A percentile compares a stretch with the other conserved stretches of the same genome.
Conservation (phyloP, 2,888 invertebrate species). For the Dynastes hyllus region DNA sequence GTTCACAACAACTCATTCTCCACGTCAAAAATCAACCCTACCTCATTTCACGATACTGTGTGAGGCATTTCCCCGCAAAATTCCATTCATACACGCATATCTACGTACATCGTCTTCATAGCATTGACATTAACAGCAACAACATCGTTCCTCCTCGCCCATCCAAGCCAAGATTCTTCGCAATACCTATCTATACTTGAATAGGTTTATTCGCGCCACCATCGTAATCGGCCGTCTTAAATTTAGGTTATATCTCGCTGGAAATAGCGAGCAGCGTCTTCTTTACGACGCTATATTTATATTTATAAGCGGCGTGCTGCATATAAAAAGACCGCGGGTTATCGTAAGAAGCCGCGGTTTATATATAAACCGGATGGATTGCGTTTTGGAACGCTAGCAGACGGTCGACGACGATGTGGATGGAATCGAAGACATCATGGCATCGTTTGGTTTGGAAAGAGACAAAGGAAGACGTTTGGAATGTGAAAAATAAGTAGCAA, state of each 20-base stretch:
- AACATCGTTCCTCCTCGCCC: no score
- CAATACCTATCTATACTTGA: no score
- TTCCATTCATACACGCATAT: slow-evolving; percentile 8
- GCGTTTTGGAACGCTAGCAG: slow-evolving; percentile 10
- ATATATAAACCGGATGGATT: slow-evolving; percentile 14
- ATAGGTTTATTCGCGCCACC: slow-evolving; percentile 15
- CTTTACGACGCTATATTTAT: neutral
- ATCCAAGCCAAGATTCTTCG: no score
- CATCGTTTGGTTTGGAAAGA: no score
- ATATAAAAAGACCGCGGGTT: no score
- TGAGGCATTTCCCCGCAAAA: neutral
- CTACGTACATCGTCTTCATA: neutral
- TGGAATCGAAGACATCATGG: neutral
- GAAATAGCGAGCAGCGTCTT: slow-evolving; percentile 28
- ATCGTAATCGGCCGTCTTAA: slow-evolving; percentile 29
- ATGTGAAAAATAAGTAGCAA: no score
- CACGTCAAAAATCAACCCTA: no score
- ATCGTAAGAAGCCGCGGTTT: slow-evolving; percentile 9
- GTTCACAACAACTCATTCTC: no score
- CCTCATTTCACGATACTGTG: neutral
- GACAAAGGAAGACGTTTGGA: no score
- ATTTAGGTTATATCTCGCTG: slow-evolving; percentile 36
- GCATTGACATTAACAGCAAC: slow-evolving; percentile 30
- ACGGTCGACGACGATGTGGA: neutral
- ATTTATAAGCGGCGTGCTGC: slow-evolving; percentile 2